Evolutionary conservation across 2,113 vertebrate genomes (phyloP).

Genomic region (Daphoenositta chrysoptera): DNA sequence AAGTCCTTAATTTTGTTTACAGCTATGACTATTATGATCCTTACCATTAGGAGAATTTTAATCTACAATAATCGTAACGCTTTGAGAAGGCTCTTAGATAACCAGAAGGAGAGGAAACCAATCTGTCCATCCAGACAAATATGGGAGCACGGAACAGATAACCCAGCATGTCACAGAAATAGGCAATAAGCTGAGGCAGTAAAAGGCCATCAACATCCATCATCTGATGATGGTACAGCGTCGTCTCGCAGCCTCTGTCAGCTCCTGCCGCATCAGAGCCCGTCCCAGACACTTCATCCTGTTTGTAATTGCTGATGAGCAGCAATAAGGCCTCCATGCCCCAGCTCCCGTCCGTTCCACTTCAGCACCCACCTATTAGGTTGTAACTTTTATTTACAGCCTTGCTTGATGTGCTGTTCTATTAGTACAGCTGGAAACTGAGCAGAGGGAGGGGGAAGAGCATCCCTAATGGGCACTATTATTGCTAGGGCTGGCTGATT

Average conservation of each 20-base stretch:
- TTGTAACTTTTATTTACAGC: constrained; percentile 84
- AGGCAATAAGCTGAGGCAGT: constrained; percentile 65
- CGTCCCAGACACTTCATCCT: constrained; percentile 73
- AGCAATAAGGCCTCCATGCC: constrained; percentile 74
- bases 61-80: constrained; percentile 21
- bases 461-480: constrained; percentile 67
- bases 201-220: constrained; percentile 73
- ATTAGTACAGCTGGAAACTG: constrained; percentile 71
- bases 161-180: constrained; percentile 64
- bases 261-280: constrained; percentile 53
- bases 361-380: constrained; percentile 73
- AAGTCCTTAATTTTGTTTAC: background rate
- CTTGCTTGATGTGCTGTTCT: constrained; percentile 69
- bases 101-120: constrained; percentile 11
- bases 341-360: constrained; percentile 71
- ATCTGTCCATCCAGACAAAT: constrained; percentile 25
- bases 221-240: constrained; percentile 53
- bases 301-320: constrained; percentile 82
- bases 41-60: constrained; percentile 24
- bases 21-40: background rate
- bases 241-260: constrained; percentile 63
- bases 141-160: constrained; percentile 44
- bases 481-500: constrained; percentile 60
- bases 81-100: background rate
- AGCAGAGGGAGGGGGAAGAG: background rate